Base-by-base conservation (phyloP, 2,888 invertebrate species). In the Ellobium chinense region DNA sequence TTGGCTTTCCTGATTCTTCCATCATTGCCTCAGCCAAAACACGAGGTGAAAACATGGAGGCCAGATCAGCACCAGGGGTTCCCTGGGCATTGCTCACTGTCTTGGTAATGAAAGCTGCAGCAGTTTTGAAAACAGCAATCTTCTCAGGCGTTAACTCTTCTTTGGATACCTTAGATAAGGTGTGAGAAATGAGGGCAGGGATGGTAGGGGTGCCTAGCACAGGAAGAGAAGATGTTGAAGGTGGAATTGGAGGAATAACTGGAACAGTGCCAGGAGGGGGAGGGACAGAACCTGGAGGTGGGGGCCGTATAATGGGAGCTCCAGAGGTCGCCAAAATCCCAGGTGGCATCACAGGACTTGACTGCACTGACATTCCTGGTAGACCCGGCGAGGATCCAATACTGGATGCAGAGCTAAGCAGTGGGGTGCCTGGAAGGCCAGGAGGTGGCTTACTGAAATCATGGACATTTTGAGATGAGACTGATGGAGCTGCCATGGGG, bases 1-100 rank as follows among this genome's bases (percentile, higher is more conserved):
- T 27, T 3, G 76, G 76, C n/a, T 54, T 62, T n/a, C 76, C 74
- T 24, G 68, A 39, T 29, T 74, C 74, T 14, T 37, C 74, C 80
- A 80, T 80, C 80, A 80, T 80, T 31, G 80, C 80, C 36, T 80
- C 80, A 14, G 80, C 80, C 14, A 80, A 54, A 18, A 80, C 80
- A 18, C 80, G 66, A 60, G 80, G 80, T 27, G 80, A 80, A 46
- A 80, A 74, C 74, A 80, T 80, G 21, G 80, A 37, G 46, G 80
- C 80, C 60, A 80, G 54, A 60, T 80, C 80, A 29, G 70, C 78
- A 18, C 63, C 66, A 29, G 80, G 74, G 2, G 74, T 74, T n/a
- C 68, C 80, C 62, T 74, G 74, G n/a, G 80, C 80, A 75, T 80
- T 80, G 62, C 46, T 80, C 5, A 80, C 80, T 68, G 80, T 80